A percentile compares a stretch with the other conserved stretches of the same genome.
phyloP scores from a whole-genome alignment of 2,888 invertebrate species.

The Cabera pusaria region DNA sequence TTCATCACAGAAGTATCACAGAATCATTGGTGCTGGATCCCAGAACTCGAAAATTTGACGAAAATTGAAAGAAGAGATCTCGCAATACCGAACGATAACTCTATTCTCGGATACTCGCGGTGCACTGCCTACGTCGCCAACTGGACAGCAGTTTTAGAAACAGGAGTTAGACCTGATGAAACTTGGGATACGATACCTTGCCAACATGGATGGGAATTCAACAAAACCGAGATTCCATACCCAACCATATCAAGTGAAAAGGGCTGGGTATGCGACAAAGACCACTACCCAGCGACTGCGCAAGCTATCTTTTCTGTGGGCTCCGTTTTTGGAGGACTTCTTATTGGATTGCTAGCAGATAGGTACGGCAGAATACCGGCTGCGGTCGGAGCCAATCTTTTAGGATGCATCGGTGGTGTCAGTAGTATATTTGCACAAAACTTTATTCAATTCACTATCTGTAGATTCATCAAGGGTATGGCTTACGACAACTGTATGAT shows the following conservation, averaged over 20 bases:
- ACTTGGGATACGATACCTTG: slow-evolving; percentile 49
- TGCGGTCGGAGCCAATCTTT: slow-evolving; percentile 49
- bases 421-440: slow-evolving; percentile 46
- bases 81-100: slow-evolving; percentile 44
- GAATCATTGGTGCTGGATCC: slow-evolving; percentile 54
- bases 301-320: slow-evolving; percentile 63
- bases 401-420: slow-evolving; percentile 55
- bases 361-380: slow-evolving; percentile 60
- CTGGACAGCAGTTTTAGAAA: slow-evolving; percentile 51
- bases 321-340: slow-evolving; percentile 58
- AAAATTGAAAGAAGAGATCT: slow-evolving; percentile 42
- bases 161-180: slow-evolving; percentile 38
- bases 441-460: slow-evolving; percentile 50
- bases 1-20: slow-evolving; percentile 52
- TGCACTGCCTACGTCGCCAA: slow-evolving; percentile 55
- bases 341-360: slow-evolving; percentile 59
- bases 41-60: slow-evolving; percentile 48
- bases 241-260: slow-evolving; percentile 59
- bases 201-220: slow-evolving; percentile 64
- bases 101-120: slow-evolving; percentile 55
- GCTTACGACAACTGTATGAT: slow-evolving; percentile 67
- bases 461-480: slow-evolving; percentile 63
- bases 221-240: slow-evolving; percentile 62
- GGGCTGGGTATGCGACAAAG: slow-evolving; percentile 63
- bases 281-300: slow-evolving; percentile 61